A percentile compares a stretch with the other conserved stretches of the same genome.
phyloP scores from a whole-genome alignment of 1,140 invertebrate species.

The Drosophila lini region DNA sequence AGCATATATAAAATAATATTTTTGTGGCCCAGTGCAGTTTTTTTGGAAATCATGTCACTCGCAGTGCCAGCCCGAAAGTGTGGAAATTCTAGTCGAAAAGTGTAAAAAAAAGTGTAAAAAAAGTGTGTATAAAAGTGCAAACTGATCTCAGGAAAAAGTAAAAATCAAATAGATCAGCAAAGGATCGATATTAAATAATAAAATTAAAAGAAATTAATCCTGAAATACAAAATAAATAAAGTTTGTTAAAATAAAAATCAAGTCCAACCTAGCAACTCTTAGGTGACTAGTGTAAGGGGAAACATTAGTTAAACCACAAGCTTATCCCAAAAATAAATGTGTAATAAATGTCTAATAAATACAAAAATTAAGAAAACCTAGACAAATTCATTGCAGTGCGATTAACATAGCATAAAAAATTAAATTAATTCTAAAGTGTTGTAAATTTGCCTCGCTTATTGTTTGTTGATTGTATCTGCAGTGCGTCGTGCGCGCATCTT shows the following conservation, averaged over 20 bases:
- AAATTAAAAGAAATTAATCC: too few species aligned
- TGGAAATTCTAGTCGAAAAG: conserved; percentile 54
- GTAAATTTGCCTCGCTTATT: conserved; percentile 34
- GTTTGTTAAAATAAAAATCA: not conserved
- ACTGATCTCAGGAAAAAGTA: conserved; percentile 16
- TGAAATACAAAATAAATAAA: too few species aligned
- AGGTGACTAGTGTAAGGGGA: not conserved
- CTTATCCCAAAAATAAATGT: not conserved
- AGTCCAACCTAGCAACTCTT: not conserved
- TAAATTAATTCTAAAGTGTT: conserved; percentile 7
- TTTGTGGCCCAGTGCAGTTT: conserved; percentile 61
- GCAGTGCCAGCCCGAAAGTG: conserved; percentile 50
- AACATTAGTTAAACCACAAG: not conserved
- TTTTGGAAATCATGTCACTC: conserved; percentile 80
- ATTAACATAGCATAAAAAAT: not conserved
- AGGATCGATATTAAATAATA: too few species aligned
- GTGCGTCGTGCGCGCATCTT: conserved; percentile 20
- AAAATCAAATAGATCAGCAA: not conserved
- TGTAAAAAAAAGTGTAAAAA: conserved; percentile 3
- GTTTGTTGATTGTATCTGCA: conserved; percentile 51
- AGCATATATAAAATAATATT: conserved; percentile 54
- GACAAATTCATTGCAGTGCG: not conserved
- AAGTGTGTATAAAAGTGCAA: conserved; percentile 23
- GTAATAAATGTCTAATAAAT: conserved; percentile 7
- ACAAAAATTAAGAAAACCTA: not conserved